Base-by-base conservation (phyloP, 2,888 invertebrate species). In the Sinotaia quadrata region DNA sequence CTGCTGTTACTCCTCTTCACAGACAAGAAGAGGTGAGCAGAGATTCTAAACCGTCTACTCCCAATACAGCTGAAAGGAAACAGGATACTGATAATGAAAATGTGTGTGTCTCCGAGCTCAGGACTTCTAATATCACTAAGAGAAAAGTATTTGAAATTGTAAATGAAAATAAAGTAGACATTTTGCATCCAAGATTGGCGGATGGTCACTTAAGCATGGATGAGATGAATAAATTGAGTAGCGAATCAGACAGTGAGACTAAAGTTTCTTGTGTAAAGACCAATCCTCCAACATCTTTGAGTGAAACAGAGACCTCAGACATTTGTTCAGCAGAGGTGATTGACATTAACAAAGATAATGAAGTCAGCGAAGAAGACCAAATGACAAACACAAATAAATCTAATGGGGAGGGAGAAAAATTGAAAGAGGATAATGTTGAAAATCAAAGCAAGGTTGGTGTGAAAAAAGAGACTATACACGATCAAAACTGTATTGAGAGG, bases 381-480 rank as follows among this genome's bases (percentile, higher is more conserved):
- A 31, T 24, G 29, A 24, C 61, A 29, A 44, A 29, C 24, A 31
- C 29, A 7, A 18, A 15, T 1, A 33, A 4, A 7, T 56, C 56
- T 3, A 10, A 41, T 0, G 37, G 27, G n/a, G 34, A 31, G 51
- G 47, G 41, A 15, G 44, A 56, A 24, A 44, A 59, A 27, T 34
- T 2, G 21, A 33, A 34, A 27, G 36, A 56, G 3, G 56, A 12
- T 31, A 15, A 7, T 29, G 18, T 1, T 27, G 52, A 60, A 8
- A 37, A 41, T 29, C 47, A 41, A 12, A 15, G 15, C 21, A 52
- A 41, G 41, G 41, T 12, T 10, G 18, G 18, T 41, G 41, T 41
- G 41, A 41, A 41, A 41, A 18, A 41, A n/a, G 41, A 37, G 58
- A 21, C 21, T 21, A 41, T 52, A 59, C 65, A 52, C 18, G 18